Conservation (phyloP, 2,113 vertebrate genomes). For the Hypocryptadius cinnamomeus region DNA sequence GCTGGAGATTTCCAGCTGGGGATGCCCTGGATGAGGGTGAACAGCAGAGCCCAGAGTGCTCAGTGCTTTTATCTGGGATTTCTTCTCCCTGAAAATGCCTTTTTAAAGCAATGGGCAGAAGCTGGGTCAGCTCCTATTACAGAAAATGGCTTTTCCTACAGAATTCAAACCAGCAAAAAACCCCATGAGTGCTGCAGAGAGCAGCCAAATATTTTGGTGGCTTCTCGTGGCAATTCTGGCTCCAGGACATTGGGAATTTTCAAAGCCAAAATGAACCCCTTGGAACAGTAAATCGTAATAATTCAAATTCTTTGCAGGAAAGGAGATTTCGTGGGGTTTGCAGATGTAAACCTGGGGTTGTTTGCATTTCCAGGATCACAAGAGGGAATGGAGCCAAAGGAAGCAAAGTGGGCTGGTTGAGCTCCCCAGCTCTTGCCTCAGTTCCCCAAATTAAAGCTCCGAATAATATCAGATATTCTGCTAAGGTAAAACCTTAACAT, state of each 20-base stretch:
- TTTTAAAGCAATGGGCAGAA: neutral
- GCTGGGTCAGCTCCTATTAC: neutral
- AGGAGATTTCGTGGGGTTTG: neutral
- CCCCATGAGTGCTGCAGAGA: neutral
- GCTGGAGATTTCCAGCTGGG: neutral
- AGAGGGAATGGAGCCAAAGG: neutral
- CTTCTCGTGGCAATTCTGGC: neutral
- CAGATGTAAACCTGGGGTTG: neutral
- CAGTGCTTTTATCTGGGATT: neutral
- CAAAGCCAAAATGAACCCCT: neutral
- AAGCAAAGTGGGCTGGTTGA: neutral
- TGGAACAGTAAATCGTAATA: neutral
- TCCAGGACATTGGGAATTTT: accelerated
- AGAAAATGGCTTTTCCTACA: neutral
- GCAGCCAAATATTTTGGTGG: neutral
- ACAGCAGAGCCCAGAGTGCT: neutral
- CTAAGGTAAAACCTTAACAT: neutral
- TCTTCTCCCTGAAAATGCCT: neutral
- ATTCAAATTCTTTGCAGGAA: neutral
- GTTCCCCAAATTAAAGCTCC: neutral
- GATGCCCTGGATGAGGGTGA: neutral
- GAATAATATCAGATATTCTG: neutral
- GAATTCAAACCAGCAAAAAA: neutral
- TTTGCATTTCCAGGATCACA: neutral
- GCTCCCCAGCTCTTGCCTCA: neutral